A percentile compares a stretch with the other conserved stretches of the same genome.
phyloP scores from a whole-genome alignment of 2,113 vertebrate genomes.

The Myiagra hebetior region DNA sequence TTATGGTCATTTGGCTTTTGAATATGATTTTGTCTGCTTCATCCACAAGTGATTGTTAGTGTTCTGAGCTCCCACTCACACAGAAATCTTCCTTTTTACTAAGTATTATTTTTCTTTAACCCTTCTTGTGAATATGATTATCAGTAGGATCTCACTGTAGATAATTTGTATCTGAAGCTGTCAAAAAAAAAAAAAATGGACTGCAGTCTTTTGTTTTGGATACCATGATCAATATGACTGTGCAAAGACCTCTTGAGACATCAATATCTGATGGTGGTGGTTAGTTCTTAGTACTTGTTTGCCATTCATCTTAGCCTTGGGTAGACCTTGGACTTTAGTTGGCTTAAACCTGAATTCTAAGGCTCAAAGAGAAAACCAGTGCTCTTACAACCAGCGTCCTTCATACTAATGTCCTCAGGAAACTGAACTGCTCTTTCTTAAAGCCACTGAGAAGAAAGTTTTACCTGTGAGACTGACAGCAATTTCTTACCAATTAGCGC shows the following conservation, averaged over 20 bases:
- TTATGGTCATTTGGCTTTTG: not conserved
- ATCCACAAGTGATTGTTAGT: not conserved
- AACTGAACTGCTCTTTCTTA: not conserved
- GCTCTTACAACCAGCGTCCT: not conserved
- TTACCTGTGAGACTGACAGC: not conserved
- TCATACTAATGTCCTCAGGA: not conserved
- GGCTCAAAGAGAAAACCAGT: not conserved
- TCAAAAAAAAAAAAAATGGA: not conserved
- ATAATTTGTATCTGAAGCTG: not conserved
- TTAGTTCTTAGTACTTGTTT: not conserved
- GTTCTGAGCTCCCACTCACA: not conserved
- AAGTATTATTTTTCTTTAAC: not conserved
- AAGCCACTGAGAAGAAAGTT: not conserved
- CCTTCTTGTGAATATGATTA: not conserved
- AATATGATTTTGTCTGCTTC: not conserved
- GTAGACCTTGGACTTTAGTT: not conserved
- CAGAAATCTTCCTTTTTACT: not conserved
- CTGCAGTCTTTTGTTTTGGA: not conserved
- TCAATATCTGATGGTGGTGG: not conserved
- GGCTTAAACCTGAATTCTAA: not conserved
- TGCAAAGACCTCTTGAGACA: not conserved
- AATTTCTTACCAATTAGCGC: not conserved
- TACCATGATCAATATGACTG: fast-evolving
- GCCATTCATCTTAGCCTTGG: not conserved
- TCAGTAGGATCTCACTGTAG: not conserved